Base-by-base conservation (phyloP, 2,113 vertebrate genomes). In the Stigmatopora nigra region DNA sequence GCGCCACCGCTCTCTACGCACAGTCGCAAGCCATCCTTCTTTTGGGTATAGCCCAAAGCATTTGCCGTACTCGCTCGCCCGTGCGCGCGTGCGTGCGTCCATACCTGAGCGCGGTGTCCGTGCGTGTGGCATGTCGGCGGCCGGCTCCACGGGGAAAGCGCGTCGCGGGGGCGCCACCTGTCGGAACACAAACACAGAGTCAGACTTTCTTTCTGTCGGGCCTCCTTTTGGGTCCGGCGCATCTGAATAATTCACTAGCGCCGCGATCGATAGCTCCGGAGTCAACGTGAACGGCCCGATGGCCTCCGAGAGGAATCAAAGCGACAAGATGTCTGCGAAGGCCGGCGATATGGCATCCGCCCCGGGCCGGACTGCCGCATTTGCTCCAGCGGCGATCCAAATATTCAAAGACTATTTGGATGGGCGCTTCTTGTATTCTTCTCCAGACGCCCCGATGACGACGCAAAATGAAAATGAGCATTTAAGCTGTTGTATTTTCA, bases 241-340 rank as follows among this genome's bases (percentile, higher is more conserved):
- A 36, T 86, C 77, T 89, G 82, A 90, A 88, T 90, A 81, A 88
- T 88, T 90, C 76, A 89, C 84, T 61, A 84, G 82, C 87, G 86
- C 68, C 69, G 38, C 44, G 83, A 90, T 90, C 87, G 66, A 90
- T 90, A 83, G 71, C 70, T 79, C 74, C 81, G 72, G 7, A 63
- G 75, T 5, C 19, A 47, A 61, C 64, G 6, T 36, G 46, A 31
- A 31, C 25, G 25, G 2, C 25, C 2, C 25, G 25, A 31, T 31
- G 25, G 25, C 25, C 25, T 31, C 3, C 25, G 25, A 31, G 25
- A 31, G 25, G 25, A 41, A 41, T 10, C 38, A 41, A 41, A 41
- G 38, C 6, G 38, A 41, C 38, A 41, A 41, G 9, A 41, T 41
- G 38, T 7, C 38, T 41, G 5, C 38, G 9, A 41, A 41, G 7